phyloP scores from a whole-genome alignment of 1,140 invertebrate species.

The Steinernema khuongi region DNA sequence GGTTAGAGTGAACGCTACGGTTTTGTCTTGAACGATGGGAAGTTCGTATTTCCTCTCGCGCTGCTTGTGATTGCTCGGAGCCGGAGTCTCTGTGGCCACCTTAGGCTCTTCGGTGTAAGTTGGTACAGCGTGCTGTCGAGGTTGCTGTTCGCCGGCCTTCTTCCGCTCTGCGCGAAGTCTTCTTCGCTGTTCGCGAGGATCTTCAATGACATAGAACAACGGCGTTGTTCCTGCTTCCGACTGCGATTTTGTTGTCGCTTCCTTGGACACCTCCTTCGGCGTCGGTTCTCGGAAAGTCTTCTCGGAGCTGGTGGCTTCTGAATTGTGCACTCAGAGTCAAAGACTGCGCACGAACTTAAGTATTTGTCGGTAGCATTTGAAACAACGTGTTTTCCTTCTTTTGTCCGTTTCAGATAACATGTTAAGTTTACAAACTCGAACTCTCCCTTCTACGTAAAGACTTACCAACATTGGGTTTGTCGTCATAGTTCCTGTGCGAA shows the following conservation, averaged over 20 bases:
- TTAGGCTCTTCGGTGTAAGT: slow-evolving; percentile 27
- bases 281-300: too few species aligned
- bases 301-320: too few species aligned
- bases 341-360: too few species aligned
- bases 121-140: slow-evolving; percentile 19
- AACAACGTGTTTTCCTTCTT: too few species aligned
- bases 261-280: too few species aligned
- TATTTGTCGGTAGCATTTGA: not conserved
- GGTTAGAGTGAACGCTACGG: slow-evolving; percentile 42
- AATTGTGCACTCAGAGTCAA: not conserved
- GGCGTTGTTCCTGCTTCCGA: slow-evolving; percentile 37
- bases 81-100: not conserved
- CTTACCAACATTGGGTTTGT: not conserved
- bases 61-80: slow-evolving; percentile 9
- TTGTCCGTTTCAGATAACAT: too few species aligned
- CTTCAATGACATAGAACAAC: slow-evolving; percentile 48
- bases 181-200: slow-evolving; percentile 25
- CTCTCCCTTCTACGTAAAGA: too few species aligned
- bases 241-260: not conserved
- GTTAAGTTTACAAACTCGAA: too few species aligned
- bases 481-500: not conserved
- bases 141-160: slow-evolving; percentile 21
- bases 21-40: slow-evolving; percentile 37
- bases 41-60: slow-evolving; percentile 37
- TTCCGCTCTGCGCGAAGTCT: slow-evolving; percentile 2